Base-by-base conservation (phyloP, 2,113 vertebrate genomes). In the Apodemus sylvaticus region DNA sequence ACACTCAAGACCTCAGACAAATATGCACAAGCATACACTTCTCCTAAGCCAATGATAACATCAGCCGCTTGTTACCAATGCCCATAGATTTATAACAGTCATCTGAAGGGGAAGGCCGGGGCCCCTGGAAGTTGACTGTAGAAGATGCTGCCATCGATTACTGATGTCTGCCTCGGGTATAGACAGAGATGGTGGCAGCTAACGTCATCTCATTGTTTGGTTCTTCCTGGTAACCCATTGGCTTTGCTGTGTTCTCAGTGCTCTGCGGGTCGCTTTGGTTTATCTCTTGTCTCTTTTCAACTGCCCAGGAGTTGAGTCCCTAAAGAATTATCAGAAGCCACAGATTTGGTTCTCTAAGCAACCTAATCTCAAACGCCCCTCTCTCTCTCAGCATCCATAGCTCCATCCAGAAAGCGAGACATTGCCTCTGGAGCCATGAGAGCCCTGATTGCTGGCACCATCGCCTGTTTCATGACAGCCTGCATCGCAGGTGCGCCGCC, bases 401-500 rank as follows among this genome's bases (percentile, higher is more conserved):
- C 98, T 96, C 99, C 99, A 39, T 97, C 98, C 7, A 98, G 98
- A 94, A 98, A 97, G 94, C 86, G n/a, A 5, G 99, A 99, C 85
- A 99, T 99, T 58, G 97, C 98, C 1, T 89, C 95, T 0, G 98
- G 98, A 87, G 99, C 98, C 48, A 1, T 99, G 83, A 98, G 99
- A 96, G 98, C 99, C 7, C 98, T 99, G 98, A 98, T 99, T 13
- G 98, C 99, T 0, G 99, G 99, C 73, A 99, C 98, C 0, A 93
- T 97, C 0, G 98, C 99, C 68, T 99, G 99, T 90, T 99, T 99
- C 96, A 99, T 99, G 99, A 99, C 99, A 0, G 99, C 99, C 48
- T 99, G 99, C 70, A 96, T 99, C 0, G 99, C 99, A 99, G 99
- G 99, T 99, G 98, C 5, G 0, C 2, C 45, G 0, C 2, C 45